Conservation (phyloP, 2,797 vertebrate genomes). For the Allobates femoralis region DNA sequence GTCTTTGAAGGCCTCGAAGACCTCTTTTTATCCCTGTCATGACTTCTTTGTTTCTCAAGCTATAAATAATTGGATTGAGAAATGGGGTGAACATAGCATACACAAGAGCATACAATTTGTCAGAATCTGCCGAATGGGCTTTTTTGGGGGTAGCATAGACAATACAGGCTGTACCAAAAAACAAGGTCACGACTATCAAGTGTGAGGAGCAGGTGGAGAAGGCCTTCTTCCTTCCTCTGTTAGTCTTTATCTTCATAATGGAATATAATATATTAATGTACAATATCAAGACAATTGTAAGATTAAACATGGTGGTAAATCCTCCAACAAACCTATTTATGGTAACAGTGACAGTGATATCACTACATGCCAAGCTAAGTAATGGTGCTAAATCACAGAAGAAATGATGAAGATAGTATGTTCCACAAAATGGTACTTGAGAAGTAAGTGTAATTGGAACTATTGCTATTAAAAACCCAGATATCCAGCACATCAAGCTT, state of each 20-base stretch:
- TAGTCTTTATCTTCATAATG: conserved; percentile 66
- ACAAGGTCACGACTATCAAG: conserved; percentile 60
- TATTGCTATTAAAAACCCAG: conserved; percentile 62
- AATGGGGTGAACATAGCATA: too few relatives aligned
- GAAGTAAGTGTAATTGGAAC: conserved; percentile 60
- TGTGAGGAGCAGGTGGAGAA: conserved; percentile 69
- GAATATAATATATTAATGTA: conserved; percentile 61
- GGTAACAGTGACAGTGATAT: conserved; percentile 58
- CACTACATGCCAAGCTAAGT: conserved; percentile 65
- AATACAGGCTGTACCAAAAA: conserved; percentile 62
- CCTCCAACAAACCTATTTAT: conserved; percentile 58
- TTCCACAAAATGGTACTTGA: conserved; percentile 62
- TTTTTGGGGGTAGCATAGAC: conserved; percentile 65
- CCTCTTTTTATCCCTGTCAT: too few relatives aligned
- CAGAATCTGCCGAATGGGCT: not conserved
- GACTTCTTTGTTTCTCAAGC: too few relatives aligned
- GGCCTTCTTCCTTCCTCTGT: conserved; percentile 10
- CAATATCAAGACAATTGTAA: conserved; percentile 62
- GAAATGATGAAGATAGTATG: conserved; percentile 61
- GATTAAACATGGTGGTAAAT: conserved; percentile 60
- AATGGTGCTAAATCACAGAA: conserved; percentile 68
- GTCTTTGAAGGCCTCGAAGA: too few relatives aligned
- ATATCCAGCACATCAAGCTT: conserved; percentile 62
- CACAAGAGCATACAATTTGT: too few relatives aligned
- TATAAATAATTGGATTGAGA: too few relatives aligned